Evolutionary conservation across 1,140 invertebrate species (phyloP).

Genomic region (Protaetia brevitarsis): DNA sequence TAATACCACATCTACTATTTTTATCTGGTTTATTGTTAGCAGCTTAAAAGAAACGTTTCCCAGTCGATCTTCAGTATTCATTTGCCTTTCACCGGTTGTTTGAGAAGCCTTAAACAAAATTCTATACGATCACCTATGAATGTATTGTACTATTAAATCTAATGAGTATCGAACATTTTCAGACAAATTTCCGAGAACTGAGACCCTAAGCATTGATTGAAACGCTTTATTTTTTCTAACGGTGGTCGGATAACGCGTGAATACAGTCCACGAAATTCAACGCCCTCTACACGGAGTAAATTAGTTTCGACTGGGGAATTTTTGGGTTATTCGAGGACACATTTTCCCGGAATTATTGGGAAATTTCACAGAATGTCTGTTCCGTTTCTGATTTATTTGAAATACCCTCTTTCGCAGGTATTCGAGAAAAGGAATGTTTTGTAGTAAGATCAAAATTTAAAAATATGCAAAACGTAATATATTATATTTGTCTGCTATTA

Average conservation of each 20-base stretch:
- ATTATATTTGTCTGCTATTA: no score
- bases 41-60: neutral
- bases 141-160: conserved; percentile 30
- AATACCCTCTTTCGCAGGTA: neutral
- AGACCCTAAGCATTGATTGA: conserved; percentile 28
- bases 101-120: conserved; percentile 3
- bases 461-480: no score
- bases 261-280: conserved; percentile 13
- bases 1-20: neutral
- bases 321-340: conserved; percentile 22
- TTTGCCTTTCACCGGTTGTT: conserved; percentile 16
- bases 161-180: conserved; percentile 31
- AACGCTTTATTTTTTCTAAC: conserved; percentile 30
- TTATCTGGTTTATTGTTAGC: neutral
- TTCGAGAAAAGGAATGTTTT: no score
- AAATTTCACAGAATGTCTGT: conserved; percentile 22
- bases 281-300: neutral
- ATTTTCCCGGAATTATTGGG: conserved; percentile 25
- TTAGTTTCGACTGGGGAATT: conserved; percentile 1
- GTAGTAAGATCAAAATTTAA: no score
- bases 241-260: conserved; percentile 16
- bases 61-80: neutral
- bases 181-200: conserved; percentile 31
- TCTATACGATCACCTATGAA: neutral
- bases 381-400: neutral